Base-by-base conservation (phyloP, 2,113 vertebrate genomes). In the Turdus rufiventris region DNA sequence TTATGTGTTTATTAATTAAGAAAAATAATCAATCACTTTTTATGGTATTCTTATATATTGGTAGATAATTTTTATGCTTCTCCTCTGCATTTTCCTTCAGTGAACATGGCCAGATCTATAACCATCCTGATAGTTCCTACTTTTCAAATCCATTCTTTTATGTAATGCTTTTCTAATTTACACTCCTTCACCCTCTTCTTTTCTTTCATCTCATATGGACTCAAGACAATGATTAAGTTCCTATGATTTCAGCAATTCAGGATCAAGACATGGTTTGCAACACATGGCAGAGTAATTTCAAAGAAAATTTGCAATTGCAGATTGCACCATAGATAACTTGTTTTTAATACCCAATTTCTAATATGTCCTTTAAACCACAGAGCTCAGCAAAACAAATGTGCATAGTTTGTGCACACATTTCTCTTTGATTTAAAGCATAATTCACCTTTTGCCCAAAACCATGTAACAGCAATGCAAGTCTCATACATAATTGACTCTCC, bases 81-180 rank as follows among this genome's bases (percentile, higher is more conserved):
- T 76, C 19, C 31, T 74, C 25, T 91, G 13, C 14, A 60, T 71
- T 93, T 74, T 89, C 25, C 25, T 95, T 38, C 45, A 63, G 29
- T 85, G 68, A 93, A 74, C 34, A 48, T 20, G 40, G 33, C 7
- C n/a, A 68, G 25, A 79, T 47, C 68, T 91, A 71, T 18, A 75
- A 57, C 42, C 47, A 94, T 58, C 56, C 81, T 93, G 68, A 66
- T 57, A 97, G 63, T 40, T 54, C 28, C 72, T 68, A 61, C 77
- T 85, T 95, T 89, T 83, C n/a, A 71, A 89, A 77, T 78, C 47
- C 80, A 89, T 66, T 89, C 19, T 73, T 72, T 86, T 51, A 79
- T 28, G 11, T 24, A 38, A 51, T 45, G 38, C 5, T n/a, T 88
- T 85, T 56, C 25, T 15, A 51, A 50, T 67, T 50, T 80, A 54